Evolutionary conservation across 2,888 invertebrate species (phyloP), one percentile per base, ranked within the genome.

Genomic region (Conus canariensis): DNA sequence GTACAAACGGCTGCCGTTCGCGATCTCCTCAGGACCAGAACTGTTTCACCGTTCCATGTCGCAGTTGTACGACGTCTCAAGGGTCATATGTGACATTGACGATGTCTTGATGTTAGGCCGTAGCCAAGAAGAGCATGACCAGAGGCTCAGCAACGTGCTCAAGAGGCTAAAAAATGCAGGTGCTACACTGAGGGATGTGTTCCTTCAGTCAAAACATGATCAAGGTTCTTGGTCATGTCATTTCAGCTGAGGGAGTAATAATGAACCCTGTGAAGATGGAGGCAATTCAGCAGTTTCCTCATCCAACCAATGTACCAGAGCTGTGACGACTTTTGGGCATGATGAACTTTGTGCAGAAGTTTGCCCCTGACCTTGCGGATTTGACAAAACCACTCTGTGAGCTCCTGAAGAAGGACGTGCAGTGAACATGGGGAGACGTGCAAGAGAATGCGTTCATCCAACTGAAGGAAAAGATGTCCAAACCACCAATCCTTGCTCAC

Each of bases 181-280:
- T 16, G 56, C 12, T 4, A 88, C 88, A 12, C 30, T 30, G 30
- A 30, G 2, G 0, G 30, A 30, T 30, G 30, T 30, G 30, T 30
- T 0, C 45, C 58, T 88, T 88, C 77, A 77, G 14, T 30, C 4
- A n/a, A 58, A 67, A 91, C n/a, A 90, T 83, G 30, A 30, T 30
- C 2, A 67, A 92, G 90, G 0, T 30, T 90, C 83, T 92, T 25
- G 92, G 92, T 12, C 92, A 92, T 30, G 89, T 92, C 85, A 88
- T 92, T n/a, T 58, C 80, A n/a, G 12, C 77, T 6, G 30, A 80
- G 74, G 88, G 86, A 12, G 60, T 60, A n/a, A 64, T 14, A 25
- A 64, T 60, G 2, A 4, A 59, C 19, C 86, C 86, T 22, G 14
- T 12, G 0, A 86, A 60, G 3, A 3, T 86, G 59, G 60, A 86